A percentile compares a stretch with the other conserved stretches of the same genome.
Conservation (phyloP, 2,888 invertebrate genomes). For the Ichneumoninae sp. region DNA sequence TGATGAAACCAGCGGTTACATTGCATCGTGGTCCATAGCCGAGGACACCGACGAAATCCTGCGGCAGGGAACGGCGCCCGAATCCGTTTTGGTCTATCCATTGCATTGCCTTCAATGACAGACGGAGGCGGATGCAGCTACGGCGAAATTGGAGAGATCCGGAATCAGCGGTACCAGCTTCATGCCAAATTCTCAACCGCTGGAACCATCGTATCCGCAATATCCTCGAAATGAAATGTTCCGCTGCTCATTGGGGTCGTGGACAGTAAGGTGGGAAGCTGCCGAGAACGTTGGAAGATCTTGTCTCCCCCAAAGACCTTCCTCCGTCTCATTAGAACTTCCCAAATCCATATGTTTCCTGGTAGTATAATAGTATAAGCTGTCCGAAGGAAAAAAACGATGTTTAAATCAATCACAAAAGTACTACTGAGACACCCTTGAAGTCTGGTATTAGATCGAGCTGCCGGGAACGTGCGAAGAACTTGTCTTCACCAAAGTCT, state of each 20-base stretch:
- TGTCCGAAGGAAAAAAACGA: neutral
- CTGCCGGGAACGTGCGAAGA: neutral
- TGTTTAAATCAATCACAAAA: conserved; percentile 11
- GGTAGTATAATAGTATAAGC: too few species aligned
- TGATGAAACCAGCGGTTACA: conserved; percentile 16
- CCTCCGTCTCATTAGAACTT: neutral
- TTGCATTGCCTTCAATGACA: conserved; percentile 59
- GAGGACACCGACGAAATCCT: conserved; percentile 47
- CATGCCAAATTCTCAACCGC: conserved; percentile 52
- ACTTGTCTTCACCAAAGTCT: neutral
- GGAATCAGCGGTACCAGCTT: conserved; percentile 43
- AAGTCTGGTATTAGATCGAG: neutral
- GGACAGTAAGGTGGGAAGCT: neutral
- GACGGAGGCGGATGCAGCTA: conserved; percentile 28
- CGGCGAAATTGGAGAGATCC: conserved; percentile 23
- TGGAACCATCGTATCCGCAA: conserved; percentile 26
- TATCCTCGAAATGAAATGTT: conserved; percentile 36
- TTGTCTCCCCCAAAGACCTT: neutral
- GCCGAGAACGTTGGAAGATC: neutral
- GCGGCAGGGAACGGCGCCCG: conserved; percentile 22
- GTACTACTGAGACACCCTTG: conserved; percentile 17
- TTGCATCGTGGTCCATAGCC: conserved; percentile 22
- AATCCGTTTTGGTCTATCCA: conserved; percentile 47
- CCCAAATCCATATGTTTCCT: neutral
- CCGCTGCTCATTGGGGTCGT: conserved; percentile 7